Conservation (phyloP, 2,888 invertebrate species). For the Rhimphoctona megacephalus region DNA sequence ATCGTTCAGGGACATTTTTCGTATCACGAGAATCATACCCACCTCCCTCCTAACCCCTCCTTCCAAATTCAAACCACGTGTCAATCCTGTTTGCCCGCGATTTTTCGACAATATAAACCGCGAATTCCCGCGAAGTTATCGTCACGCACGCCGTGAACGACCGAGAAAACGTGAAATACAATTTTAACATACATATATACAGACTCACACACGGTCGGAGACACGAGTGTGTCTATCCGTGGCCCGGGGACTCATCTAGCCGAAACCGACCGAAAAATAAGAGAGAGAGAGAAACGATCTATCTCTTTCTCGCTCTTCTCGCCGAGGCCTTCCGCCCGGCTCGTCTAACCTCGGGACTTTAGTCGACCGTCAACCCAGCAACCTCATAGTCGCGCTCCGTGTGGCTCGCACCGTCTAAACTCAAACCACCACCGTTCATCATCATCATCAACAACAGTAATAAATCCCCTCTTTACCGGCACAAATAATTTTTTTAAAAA, state of each 20-base stretch:
- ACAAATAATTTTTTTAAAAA: not conserved
- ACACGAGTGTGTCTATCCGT: slow-evolving; percentile 48
- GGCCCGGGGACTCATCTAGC: slow-evolving; percentile 56
- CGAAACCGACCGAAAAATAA: slow-evolving; percentile 53
- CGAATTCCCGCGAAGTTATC: slow-evolving; percentile 48
- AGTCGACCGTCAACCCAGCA: slow-evolving; percentile 70
- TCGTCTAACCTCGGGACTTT: slow-evolving; percentile 65
- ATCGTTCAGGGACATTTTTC: slow-evolving; percentile 1
- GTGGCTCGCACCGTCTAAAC: slow-evolving; percentile 58
- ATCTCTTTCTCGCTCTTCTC: slow-evolving; percentile 51
- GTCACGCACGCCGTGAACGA: slow-evolving; percentile 55
- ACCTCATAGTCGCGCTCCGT: slow-evolving; percentile 66
- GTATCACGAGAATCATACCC: slow-evolving; percentile 37
- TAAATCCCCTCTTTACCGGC: slow-evolving; percentile 32
- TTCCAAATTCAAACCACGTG: slow-evolving; percentile 48
- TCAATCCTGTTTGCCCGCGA: slow-evolving; percentile 45
- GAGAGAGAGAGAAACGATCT: slow-evolving; percentile 39
- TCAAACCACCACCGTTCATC: slow-evolving; percentile 44
- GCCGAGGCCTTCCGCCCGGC: slow-evolving; percentile 58
- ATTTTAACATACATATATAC: slow-evolving; percentile 55
- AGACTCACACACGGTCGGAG: slow-evolving; percentile 67
- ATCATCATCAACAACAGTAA: slow-evolving; percentile 26
- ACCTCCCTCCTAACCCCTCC: not conserved
- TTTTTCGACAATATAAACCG: slow-evolving; percentile 59
- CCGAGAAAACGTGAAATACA: slow-evolving; percentile 31